Evolutionary conservation across 2,113 vertebrate genomes (phyloP), one percentile per base, ranked within the genome.

Genomic region (Tragelaphus imberbis): DNA sequence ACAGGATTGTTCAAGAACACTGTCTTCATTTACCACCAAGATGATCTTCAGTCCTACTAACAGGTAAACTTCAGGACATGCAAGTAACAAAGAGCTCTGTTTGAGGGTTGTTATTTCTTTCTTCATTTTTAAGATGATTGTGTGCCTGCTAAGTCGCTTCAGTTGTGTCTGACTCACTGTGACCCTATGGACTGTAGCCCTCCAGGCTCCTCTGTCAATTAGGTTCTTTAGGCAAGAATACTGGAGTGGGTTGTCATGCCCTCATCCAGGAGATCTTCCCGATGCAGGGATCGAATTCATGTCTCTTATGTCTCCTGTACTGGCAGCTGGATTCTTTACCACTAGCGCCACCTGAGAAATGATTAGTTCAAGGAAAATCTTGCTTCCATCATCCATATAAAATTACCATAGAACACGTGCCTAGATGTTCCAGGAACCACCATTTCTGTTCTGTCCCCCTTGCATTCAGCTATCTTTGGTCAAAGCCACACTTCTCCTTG

Each of bases 1-100:
- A 1, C 6, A 13, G 51, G 7, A 10, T 4, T 0, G 0, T 12
- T 16, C 19, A 25, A 7, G 53, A 75, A 28, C 4, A 23, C 25
- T 36, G 1, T 17, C n/a, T 53, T 63, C 47, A 19, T 59, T 89
- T 28, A 40, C n/a, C 36, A 27, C 27, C 1, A 4, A 61, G 56
- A 25, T 10, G 10, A 30, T 40, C 56, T 51, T n/a, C 12, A 6
- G 49, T 21, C 59, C 84, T 79, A 16, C 11, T 15, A 40, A 56
- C 51, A 47, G 51, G 30, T 2, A 8, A 79, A 19, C 28, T n/a
- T 82, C 21, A 61, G 59, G 25, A 14, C 27, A 21, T 0, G 6
- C n/a, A 40, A 75, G n/a, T 2, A 44, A 51, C 33, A 27, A 47
- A 19, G 16, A 84, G 51, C 8, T 80, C n/a, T 44, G 33, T 8